These are phyloP conservation scores for Castor canadensis DNA, from an alignment of 2,113 vertebrate species.

Conservation along the genomic window DNA sequence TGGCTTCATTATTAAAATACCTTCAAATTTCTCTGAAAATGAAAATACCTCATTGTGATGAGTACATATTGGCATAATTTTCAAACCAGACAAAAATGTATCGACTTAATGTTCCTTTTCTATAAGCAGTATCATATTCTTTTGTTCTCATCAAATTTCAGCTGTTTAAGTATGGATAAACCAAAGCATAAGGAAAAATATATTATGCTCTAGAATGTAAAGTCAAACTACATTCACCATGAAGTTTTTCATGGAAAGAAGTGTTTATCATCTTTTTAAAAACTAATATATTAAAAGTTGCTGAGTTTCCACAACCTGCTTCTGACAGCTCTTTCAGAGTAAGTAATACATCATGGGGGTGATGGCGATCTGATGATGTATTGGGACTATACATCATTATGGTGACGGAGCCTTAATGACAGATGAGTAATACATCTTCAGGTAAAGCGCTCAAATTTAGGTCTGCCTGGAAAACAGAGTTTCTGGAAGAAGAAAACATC, in stretches of 20 bases:
- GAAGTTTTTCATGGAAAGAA: slow-evolving; percentile 59
- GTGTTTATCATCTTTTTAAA: slow-evolving; percentile 56
- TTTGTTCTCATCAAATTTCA: neutral
- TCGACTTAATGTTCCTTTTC: neutral
- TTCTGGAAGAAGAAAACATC: slow-evolving; percentile 65
- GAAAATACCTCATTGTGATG: neutral
- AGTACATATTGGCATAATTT: neutral
- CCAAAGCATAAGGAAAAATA: neutral
- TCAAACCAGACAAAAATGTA: neutral
- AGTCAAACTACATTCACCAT: neutral
- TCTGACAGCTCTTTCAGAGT: slow-evolving; percentile 65
- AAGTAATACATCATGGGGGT: slow-evolving; percentile 78
- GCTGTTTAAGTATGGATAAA: neutral
- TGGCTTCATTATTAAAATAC: neutral
- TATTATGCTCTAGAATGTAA: neutral
- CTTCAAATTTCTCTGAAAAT: neutral
- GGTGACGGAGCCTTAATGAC: slow-evolving; percentile 77
- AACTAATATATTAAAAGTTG: slow-evolving; percentile 72
- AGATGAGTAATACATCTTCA: slow-evolving; percentile 82
- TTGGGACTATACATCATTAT: slow-evolving; percentile 81
- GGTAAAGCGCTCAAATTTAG: slow-evolving; percentile 79
- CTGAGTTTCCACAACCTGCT: slow-evolving; percentile 70
- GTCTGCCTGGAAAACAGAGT: slow-evolving; percentile 66
- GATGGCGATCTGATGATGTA: slow-evolving; percentile 82
- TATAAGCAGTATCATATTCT: neutral